Evolutionary conservation across 37 sponge, comb jelly and placozoan species (phyloP), one percentile per base, ranked within the genome.

Genomic region (Axinella damicornis): DNA sequence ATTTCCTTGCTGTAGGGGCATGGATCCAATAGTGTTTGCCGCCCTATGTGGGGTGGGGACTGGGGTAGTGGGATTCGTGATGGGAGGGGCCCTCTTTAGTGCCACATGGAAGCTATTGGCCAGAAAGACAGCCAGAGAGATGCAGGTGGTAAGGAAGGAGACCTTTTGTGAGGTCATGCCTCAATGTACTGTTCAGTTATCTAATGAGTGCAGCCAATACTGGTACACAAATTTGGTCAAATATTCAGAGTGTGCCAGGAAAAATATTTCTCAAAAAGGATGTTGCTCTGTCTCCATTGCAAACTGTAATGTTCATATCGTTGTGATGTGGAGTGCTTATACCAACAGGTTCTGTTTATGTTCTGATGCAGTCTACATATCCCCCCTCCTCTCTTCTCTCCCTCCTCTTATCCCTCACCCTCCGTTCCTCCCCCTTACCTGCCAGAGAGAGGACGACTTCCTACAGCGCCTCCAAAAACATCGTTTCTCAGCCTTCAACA

Each of bases 11-110:
- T 73, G 20, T 72, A 96, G 97, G 5, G 97, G 97, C 0, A 80
- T 96, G 84, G 97, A 96, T 81, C 97, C 97, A 0, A 79, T 96
- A 32, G 76, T 91, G 65, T 91, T 96, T 74, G 89, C 89, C 13
- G 89, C 75, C 41, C 57, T 88, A 27, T 88, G 84, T 85, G 97
- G 97, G 25, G 67, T 85, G 22, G 89, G 73, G 5, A 77, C 79
- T 85, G 94, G 92, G 19, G 27, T 79, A 11, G 62, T 88, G 61
- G 92, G 89, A 20, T 91, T 73, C 55, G 20, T 91, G 37, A 31
- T 76, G 0, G 97, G 97, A 39, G 92, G 86, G n/a, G 40, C 86
- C 34, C 15, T 91, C 46, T 91, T 89, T 35, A 73, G 57, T 61
- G 76, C 55, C n/a, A 41, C 83, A 13, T 96, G 97, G 97, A 87